These are phyloP conservation scores for Caenorhabditis panamensis DNA, from an alignment of 2,888 invertebrate genomes.

Conservation along the genomic window DNA sequence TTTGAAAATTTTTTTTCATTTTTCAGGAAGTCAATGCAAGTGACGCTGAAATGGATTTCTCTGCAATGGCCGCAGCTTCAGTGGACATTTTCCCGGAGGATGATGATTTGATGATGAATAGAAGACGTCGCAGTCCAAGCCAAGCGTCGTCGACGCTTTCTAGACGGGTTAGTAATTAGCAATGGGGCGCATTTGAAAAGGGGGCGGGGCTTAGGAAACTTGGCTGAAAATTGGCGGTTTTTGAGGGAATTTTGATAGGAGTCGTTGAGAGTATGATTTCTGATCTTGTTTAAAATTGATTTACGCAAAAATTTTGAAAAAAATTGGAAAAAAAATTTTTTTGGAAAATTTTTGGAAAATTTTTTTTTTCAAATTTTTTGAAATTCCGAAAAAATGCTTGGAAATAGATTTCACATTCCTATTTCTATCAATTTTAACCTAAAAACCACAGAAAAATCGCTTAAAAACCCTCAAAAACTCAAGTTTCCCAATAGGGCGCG, in stretches of 20 bases:
- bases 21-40: conserved; percentile 42
- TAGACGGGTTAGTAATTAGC: conserved; percentile 27
- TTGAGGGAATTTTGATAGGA: no score
- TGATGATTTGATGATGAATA: conserved; percentile 3
- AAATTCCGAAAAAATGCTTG: no score
- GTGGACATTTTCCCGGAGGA: conserved; percentile 41
- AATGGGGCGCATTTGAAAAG: no score
- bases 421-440: not conserved
- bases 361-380: not conserved
- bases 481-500: no score
- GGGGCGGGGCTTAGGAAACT: not conserved
- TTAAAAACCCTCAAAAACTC: not conserved
- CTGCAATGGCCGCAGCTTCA: conserved; percentile 48
- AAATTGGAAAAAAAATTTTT: no score
- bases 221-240: conserved; percentile 24
- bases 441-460: not conserved
- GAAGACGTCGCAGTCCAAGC: conserved; percentile 51
- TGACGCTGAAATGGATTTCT: conserved; percentile 59
- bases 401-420: no score
- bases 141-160: conserved; percentile 49
- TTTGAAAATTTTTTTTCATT: not conserved
- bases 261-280: no score
- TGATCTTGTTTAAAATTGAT: no score
- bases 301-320: not conserved
- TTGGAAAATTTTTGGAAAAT: not conserved